A percentile compares a stretch with the other conserved stretches of the same genome.
phyloP scores from a whole-genome alignment of 2,113 vertebrate species.

The Cyanistes caeruleus region DNA sequence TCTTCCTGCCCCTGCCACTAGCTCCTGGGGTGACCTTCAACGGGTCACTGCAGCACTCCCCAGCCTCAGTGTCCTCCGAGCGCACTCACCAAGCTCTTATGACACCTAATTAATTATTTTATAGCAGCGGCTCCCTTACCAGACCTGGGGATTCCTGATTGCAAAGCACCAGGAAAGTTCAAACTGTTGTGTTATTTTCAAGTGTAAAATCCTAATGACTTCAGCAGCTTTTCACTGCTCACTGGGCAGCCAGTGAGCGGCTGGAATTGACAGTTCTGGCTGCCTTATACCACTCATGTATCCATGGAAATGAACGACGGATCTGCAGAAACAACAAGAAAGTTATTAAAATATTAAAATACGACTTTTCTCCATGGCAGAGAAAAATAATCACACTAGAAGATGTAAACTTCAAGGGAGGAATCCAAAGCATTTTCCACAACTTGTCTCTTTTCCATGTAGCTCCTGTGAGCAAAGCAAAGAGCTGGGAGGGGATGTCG shows the following conservation, averaged over 20 bases:
- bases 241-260: conserved; percentile 32
- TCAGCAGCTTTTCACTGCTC: conserved; percentile 40
- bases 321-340: conserved; percentile 30
- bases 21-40: neutral
- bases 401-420: neutral
- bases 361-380: neutral
- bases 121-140: neutral
- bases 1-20: neutral
- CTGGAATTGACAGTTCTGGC: conserved; percentile 48
- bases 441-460: neutral
- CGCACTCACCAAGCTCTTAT: neutral
- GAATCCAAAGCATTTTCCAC: conserved; percentile 14
- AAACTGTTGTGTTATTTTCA: conserved; percentile 11
- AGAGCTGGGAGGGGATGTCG: neutral
- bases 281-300: neutral
- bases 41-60: neutral
- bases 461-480: neutral
- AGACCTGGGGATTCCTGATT: neutral
- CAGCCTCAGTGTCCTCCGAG: neutral
- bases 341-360: conserved; percentile 42
- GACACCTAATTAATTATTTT: neutral
- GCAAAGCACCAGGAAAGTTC: neutral
- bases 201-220: conserved; percentile 11
- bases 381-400: neutral
- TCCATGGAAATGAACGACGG: conserved; percentile 55